Evolutionary conservation across 2,797 vertebrate genomes (phyloP).

Genomic region (Pseudochirops corinnae): DNA sequence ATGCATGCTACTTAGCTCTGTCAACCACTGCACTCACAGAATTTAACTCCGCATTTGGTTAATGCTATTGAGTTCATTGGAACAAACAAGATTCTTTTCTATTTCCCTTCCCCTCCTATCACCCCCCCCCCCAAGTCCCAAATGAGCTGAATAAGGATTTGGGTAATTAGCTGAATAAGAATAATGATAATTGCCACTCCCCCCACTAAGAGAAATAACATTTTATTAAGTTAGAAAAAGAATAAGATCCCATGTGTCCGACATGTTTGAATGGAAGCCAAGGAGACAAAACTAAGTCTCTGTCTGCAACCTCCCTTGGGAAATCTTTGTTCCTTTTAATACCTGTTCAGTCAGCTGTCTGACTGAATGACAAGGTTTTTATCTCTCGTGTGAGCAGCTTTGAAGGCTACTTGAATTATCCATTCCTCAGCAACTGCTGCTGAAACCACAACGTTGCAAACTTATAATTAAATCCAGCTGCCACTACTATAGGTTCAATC

Average conservation of each 20-base stretch:
- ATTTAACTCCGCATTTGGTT: conserved; percentile 40
- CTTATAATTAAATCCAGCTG: conserved; percentile 88
- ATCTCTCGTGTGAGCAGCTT: conserved; percentile 84
- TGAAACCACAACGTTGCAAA: conserved; percentile 83
- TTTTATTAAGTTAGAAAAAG: conserved; percentile 56
- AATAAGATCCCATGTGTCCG: conserved; percentile 56
- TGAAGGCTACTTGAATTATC: conserved; percentile 85
- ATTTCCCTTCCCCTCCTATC: conserved; percentile 17
- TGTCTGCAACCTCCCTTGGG: conserved; percentile 77
- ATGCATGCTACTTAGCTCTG: conserved; percentile 10
- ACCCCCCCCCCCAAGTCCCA: not conserved
- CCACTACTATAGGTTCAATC: conserved; percentile 82
- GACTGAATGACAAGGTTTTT: conserved; percentile 85
- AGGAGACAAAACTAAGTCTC: conserved; percentile 72
- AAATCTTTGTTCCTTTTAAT: conserved; percentile 87
- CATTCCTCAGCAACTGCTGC: conserved; percentile 85
- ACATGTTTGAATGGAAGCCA: conserved; percentile 77
- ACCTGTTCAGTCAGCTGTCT: conserved; percentile 85
- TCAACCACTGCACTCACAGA: conserved; percentile 9
- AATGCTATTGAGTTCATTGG: conserved; percentile 50
- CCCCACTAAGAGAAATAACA: conserved; percentile 40
- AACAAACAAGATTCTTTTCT: conserved; percentile 43
- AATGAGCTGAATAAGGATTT: conserved; percentile 34
- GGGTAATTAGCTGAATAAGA: conserved; percentile 51
- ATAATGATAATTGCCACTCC: conserved; percentile 38